Base-by-base conservation (phyloP, 2,888 invertebrate genomes). In the Ephialtes manifestator region DNA sequence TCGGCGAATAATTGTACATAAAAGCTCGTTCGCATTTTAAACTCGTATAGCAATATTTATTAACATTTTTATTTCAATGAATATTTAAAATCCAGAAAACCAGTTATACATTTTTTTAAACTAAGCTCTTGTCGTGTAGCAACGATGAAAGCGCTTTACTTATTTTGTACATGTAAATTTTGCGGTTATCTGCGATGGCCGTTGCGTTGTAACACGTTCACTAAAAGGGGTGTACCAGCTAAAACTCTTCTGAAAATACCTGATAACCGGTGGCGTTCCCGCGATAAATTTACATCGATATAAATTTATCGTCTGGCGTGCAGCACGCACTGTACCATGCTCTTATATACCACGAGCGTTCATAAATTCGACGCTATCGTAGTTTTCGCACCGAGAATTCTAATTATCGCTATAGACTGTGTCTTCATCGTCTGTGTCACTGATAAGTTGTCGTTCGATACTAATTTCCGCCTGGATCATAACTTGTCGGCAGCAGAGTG, bases 221-320 rank as follows among this genome's bases (percentile, higher is more conserved):
- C 35, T 65, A 28, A 51, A 58, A 75, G 75, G 74, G 31, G 75
- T 70, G 18, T 39, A 58, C 28, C 8, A 31, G 39, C 67, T 70
- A 58, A 75, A 81, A 70, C 63, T 63, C 70, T 53, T 58, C 68
- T 65, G 88, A 83, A 86, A 88, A 88, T 88, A 67, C 82, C 74
- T 67, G 82, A 83, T 80, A 81, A 76, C 71, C 60, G 75, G n/a
- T 35, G 46, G 67, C 70, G 70, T 79, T 83, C 70, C 71, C 60
- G 55, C 83, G 83, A 80, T 75, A 80, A 83, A 83, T 83, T 83
- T 83, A 80, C 75, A 83, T 83, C 83, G 79, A 83, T 83, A 83
- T 83, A 76, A 79, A 83, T 83, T 83, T 83, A 83, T 83, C 83
- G 79, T 53, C 55, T 80, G 71, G 83, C 83, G 79, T 83, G 83